Conservation (phyloP, 1,140 invertebrate genomes). For the Penaeus japonicus region DNA sequence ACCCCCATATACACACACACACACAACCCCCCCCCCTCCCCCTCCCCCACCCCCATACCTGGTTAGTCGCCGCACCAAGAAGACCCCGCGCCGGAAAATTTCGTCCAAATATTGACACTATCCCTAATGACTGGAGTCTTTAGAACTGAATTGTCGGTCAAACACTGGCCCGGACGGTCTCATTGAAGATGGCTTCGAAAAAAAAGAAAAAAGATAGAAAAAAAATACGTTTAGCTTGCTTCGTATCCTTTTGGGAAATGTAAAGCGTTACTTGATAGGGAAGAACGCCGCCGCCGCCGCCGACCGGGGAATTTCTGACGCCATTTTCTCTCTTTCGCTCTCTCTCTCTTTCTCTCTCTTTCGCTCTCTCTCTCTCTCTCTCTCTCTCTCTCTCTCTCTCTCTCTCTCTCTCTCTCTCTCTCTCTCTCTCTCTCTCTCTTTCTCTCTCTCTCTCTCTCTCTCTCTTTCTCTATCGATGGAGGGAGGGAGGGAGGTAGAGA, state of each 20-base stretch:
- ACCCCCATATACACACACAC: background rate
- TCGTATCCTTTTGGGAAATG: slow-evolving; percentile 26
- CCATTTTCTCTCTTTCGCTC: background rate
- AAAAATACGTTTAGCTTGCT: background rate
- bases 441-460: too few relatives aligned
- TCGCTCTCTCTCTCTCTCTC: too few relatives aligned
- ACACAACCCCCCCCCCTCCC: background rate
- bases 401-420: background rate
- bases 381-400: too few relatives aligned
- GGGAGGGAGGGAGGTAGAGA: background rate
- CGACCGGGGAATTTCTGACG: background rate
- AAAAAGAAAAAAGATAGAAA: too few relatives aligned
- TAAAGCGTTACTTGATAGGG: slow-evolving; percentile 30
- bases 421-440: background rate
- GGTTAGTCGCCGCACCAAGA: slow-evolving; percentile 16
- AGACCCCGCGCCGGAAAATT: background rate
- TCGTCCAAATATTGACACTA: slow-evolving; percentile 44
- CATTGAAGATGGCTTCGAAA: slow-evolving; percentile 15
- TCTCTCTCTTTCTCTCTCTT: background rate
- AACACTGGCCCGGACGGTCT: slow-evolving; percentile 31
- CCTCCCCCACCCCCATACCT: background rate
- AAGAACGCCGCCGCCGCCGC: background rate
- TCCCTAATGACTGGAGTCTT: slow-evolving; percentile 47
- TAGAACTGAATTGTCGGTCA: slow-evolving; percentile 51
- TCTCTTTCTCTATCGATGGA: background rate